phyloP scores from a whole-genome alignment of 2,113 vertebrate genomes.

The Cyanistes caeruleus region DNA sequence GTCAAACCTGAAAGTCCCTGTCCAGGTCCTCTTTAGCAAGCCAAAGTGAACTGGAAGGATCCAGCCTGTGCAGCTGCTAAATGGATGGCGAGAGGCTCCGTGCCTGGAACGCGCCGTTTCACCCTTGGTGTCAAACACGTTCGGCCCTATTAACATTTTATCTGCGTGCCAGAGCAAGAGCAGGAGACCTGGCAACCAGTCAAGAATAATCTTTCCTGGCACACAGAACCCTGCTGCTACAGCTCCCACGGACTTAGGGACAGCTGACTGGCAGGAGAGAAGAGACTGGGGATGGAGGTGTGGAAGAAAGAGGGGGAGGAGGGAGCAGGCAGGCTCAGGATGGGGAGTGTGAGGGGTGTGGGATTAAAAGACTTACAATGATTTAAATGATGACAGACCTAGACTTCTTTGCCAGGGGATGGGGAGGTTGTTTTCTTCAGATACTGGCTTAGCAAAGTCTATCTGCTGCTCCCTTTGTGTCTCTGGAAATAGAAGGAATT shows the following conservation, averaged over 20 bases:
- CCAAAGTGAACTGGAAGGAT: not conserved
- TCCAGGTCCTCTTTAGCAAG: not conserved
- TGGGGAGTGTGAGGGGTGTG: not conserved
- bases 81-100: not conserved
- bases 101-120: constrained; percentile 18
- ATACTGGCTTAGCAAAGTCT: not conserved
- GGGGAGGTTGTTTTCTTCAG: not conserved
- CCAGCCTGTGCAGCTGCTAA: not conserved
- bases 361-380: not conserved
- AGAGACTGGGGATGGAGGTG: not conserved
- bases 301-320: not conserved
- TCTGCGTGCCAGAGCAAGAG: not conserved
- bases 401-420: not conserved
- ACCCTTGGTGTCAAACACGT: not conserved
- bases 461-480: not conserved
- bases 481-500: not conserved
- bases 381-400: fast-evolving
- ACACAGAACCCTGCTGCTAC: not conserved
- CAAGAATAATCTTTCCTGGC: constrained; percentile 39
- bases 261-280: not conserved
- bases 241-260: not conserved
- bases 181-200: constrained; percentile 34
- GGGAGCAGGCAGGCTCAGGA: not conserved
- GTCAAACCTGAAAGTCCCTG: not conserved
- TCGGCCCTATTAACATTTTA: constrained; percentile 44